A percentile compares a stretch with the other conserved stretches of the same genome.
These are phyloP conservation scores for Anticlea derivata DNA, from an alignment of 2,888 invertebrate genomes.

Conservation along the genomic window DNA sequence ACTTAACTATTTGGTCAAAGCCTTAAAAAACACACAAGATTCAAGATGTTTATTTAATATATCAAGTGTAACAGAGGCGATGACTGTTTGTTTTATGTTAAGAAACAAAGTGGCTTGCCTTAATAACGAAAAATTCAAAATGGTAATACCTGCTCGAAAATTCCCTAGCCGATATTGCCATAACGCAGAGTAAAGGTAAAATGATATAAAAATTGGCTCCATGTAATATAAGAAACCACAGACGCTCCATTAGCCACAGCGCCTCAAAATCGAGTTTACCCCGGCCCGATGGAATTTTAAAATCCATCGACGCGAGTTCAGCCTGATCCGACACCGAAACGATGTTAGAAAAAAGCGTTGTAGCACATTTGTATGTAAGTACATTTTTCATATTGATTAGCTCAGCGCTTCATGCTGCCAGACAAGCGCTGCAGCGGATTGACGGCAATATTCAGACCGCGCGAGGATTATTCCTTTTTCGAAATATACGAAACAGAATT, in stretches of 20 bases:
- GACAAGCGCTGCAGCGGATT: constrained; percentile 8
- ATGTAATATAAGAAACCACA: constrained; percentile 23
- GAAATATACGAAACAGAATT: constrained; percentile 10
- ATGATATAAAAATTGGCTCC: constrained; percentile 16
- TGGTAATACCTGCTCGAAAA: background rate
- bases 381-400: constrained; percentile 5
- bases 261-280: constrained; percentile 40
- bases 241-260: constrained; percentile 27
- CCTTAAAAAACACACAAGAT: too few relatives aligned
- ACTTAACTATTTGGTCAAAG: too few relatives aligned
- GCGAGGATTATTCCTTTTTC: constrained; percentile 8
- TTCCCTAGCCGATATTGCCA: background rate
- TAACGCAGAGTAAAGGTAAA: background rate
- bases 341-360: constrained; percentile 14
- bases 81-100: too few relatives aligned
- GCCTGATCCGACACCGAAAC: constrained; percentile 10
- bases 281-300: constrained; percentile 38
- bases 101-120: too few relatives aligned
- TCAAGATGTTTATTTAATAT: too few relatives aligned
- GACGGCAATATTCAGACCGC: background rate
- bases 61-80: too few relatives aligned
- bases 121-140: background rate
- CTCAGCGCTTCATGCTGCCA: constrained; percentile 2
- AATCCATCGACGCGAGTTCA: constrained; percentile 37
- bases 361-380: background rate